Evolutionary conservation across 1,140 invertebrate species (phyloP).

Genomic region (Thaumatotibia leucotreta): DNA sequence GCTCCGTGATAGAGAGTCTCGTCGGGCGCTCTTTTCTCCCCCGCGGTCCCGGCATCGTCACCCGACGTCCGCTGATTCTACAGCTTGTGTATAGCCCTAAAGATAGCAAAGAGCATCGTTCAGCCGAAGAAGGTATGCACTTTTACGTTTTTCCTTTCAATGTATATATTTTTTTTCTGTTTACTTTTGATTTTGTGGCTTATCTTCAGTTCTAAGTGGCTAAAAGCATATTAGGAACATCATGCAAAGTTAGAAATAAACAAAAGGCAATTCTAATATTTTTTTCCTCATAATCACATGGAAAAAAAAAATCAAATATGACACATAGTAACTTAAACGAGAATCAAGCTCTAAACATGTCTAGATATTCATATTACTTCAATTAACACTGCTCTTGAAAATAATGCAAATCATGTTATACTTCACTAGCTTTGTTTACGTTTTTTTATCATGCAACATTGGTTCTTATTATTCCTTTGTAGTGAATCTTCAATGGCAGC

Average conservation of each 20-base stretch:
- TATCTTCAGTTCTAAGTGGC: no score
- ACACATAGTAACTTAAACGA: no score
- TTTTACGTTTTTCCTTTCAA: not conserved
- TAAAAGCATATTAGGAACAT: no score
- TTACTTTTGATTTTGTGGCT: not conserved
- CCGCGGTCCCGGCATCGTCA: conserved; percentile 97
- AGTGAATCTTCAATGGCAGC: conserved; percentile 2
- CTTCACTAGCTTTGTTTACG: not conserved
- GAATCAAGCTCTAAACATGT: no score
- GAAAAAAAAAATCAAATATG: no score
- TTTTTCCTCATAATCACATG: no score
- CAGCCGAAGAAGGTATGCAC: conserved; percentile 86
- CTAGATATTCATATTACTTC: no score
- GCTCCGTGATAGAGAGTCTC: conserved; percentile 98
- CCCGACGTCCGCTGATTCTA: conserved; percentile 94
- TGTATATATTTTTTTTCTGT: not conserved
- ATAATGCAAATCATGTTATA: conserved; percentile 2
- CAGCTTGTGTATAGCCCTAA: conserved; percentile 95
- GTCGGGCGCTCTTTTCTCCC: conserved; percentile 99
- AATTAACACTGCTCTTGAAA: not conserved
- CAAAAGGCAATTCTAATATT: no score
- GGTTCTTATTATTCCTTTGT: not conserved
- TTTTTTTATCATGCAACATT: conserved; percentile 9
- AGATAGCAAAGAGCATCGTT: conserved; percentile 91
- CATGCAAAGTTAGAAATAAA: no score